A percentile compares a stretch with the other conserved stretches of the same genome.
Evolutionary conservation across 2,113 vertebrate species (phyloP).

Genomic region (human (Homo sapiens)): DNA sequence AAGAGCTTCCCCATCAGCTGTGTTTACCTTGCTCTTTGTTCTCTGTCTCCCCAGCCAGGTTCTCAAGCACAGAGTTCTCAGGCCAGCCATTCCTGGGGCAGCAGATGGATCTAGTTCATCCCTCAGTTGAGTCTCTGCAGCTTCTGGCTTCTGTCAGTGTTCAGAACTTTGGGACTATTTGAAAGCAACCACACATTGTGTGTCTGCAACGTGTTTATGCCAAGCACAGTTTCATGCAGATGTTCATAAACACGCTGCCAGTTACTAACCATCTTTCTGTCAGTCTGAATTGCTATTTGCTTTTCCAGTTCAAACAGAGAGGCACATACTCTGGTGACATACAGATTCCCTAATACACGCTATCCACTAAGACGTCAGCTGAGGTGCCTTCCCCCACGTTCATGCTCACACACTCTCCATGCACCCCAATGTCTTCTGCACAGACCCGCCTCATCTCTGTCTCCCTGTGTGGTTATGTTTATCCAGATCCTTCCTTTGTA

Average conservation of each 20-base stretch:
- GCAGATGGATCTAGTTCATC: background rate
- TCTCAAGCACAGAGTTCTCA: background rate
- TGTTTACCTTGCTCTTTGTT: background rate
- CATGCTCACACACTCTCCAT: background rate
- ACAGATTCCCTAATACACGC: fast-evolving
- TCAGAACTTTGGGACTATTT: background rate
- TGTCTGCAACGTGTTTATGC: background rate
- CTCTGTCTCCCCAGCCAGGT: background rate
- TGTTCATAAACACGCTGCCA: background rate
- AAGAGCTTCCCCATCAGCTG: background rate
- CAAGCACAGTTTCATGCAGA: background rate
- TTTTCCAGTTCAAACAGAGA: background rate
- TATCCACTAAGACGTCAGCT: background rate
- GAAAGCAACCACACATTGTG: background rate
- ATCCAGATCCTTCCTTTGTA: background rate
- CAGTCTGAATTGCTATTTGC: background rate
- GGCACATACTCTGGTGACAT: background rate
- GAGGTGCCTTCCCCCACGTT: background rate
- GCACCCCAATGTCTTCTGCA: background rate
- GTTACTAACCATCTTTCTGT: background rate
- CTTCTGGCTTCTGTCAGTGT: conserved; percentile 10
- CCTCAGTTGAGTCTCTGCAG: background rate
- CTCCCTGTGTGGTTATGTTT: background rate
- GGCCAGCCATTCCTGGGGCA: background rate
- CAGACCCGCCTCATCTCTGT: background rate